Base-by-base conservation (phyloP, 2,113 vertebrate genomes). In the Paradoxurus hermaphroditus region DNA sequence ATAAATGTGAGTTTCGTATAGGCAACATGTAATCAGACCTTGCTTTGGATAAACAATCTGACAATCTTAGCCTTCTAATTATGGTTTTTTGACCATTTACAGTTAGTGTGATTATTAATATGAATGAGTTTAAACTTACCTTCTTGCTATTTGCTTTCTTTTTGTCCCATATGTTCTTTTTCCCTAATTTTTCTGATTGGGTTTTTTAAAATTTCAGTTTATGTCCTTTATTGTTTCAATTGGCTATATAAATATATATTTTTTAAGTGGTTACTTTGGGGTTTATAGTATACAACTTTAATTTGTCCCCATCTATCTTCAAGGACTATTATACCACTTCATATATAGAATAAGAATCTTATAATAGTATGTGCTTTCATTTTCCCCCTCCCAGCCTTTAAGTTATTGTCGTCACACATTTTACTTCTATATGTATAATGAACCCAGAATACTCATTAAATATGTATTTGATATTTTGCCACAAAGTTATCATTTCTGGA, bases 161-260 rank as follows among this genome's bases (percentile, higher is more conserved):
- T 78, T 88, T 95, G 5, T n/a, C 23, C 36, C 21, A 34, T 82
- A 29, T 78, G 13, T 90, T 93, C 10, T 81, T 65, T 34, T 96
- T 81, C 18, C 31, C 18, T 7, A 34, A 6, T 79, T 93, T 92
- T 87, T 77, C 63, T 19, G 15, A 93, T 62, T 79, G 41, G 0
- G 2, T 85, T 41, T 36, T 89, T 89, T 77, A 83, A 19, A 6
- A 77, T 81, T 94, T 97, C 21, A 91, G 59, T 96, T 95, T 91
- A 78, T 78, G 44, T 88, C 31, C 29, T 36, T 85, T 65, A 65
- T 75, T 90, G 56, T 15, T 31, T 68, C 90, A 81, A 83, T 46
- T 90, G 75, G 19, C 14, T 75, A 5, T 68, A 92, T 44, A 75
- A 29, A 27, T 75, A 73, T 41, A 39, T 34, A 51, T 29, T n/a